Base-by-base conservation (phyloP, 2,888 invertebrate species). In the Abrostola triplasia region DNA sequence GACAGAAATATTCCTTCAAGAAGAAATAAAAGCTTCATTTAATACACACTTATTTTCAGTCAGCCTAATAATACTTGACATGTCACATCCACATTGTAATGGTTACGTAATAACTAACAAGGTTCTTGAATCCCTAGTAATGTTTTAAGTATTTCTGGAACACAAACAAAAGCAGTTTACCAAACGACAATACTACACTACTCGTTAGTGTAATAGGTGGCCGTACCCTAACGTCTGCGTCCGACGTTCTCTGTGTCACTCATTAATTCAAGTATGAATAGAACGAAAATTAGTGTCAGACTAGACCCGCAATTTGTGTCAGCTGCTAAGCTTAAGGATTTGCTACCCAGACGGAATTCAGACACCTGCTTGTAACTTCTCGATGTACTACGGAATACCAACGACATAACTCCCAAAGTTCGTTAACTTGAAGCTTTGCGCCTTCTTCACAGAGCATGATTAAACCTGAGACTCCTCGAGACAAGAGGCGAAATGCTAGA, bases 181-280 rank as follows among this genome's bases (percentile, higher is more conserved):
- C 55, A 64, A 73, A 56, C 52, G 47, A 68, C 68, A 64, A 64
- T 35, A 56, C 47, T 41, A 36, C n/a, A 41, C 44, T 47, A 47
- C 9, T 47, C 44, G 44, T 47, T 47, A 47, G 44, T 47, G 44
- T 47, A 47, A 49, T 35, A 36, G 11, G 42, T 51, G 57, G 40
- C 55, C 47, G 49, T 52, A 9, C 1, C 54, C 53, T 50, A 13
- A 36, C 52, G 11, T 60, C 37, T 60, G 54, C 55, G 55, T 64
- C 55, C 51, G 13, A 69, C 73, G 58, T 72, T n/a, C 55, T 69
- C 69, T 41, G 35, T 72, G 60, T 61, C 72, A 10, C 69, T 72
- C 73, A 69, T 73, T 67, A 67, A 73, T 71, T 69, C 57, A 58
- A 69, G 69, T 73, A 72, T 73, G 58, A 73, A 73, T 69, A 73